Conservation (phyloP, 2,113 vertebrate genomes). For the Ictalurus punctatus region DNA sequence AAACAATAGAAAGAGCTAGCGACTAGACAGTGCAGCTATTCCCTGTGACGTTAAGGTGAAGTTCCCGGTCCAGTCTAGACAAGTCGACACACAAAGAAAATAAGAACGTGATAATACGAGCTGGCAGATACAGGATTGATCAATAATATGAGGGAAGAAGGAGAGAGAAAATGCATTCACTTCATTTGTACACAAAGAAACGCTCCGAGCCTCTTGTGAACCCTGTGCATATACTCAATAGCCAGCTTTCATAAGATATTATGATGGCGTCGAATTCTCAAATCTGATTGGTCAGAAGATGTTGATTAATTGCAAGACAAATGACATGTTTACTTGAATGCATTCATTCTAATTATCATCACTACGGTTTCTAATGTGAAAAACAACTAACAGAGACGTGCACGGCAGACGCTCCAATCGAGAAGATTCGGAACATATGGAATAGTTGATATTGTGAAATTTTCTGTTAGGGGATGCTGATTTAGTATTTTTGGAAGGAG, state of each 20-base stretch:
- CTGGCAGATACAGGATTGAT: conserved; percentile 27
- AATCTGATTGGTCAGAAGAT: neutral
- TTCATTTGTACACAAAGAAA: conserved; percentile 37
- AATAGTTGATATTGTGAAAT: neutral
- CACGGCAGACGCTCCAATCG: neutral
- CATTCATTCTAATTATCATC: too few relatives aligned
- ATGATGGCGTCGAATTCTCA: neutral
- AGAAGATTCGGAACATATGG: neutral
- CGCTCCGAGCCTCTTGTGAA: conserved; percentile 19
- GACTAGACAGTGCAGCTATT: conserved; percentile 59
- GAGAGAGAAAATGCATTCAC: conserved; percentile 31
- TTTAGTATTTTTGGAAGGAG: neutral
- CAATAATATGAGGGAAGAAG: neutral
- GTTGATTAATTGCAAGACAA: neutral
- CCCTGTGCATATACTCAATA: neutral
- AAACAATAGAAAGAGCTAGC: conserved; percentile 67
- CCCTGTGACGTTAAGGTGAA: conserved; percentile 25
- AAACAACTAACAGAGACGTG: neutral
- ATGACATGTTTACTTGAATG: neutral
- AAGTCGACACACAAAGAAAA: conserved; percentile 8
- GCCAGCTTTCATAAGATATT: neutral
- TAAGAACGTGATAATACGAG: conserved; percentile 1
- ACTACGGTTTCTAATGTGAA: neutral
- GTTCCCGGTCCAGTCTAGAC: conserved; percentile 15
- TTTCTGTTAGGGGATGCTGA: neutral